Base-by-base conservation (phyloP, 2,888 invertebrate genomes). In the Emesis russula region DNA sequence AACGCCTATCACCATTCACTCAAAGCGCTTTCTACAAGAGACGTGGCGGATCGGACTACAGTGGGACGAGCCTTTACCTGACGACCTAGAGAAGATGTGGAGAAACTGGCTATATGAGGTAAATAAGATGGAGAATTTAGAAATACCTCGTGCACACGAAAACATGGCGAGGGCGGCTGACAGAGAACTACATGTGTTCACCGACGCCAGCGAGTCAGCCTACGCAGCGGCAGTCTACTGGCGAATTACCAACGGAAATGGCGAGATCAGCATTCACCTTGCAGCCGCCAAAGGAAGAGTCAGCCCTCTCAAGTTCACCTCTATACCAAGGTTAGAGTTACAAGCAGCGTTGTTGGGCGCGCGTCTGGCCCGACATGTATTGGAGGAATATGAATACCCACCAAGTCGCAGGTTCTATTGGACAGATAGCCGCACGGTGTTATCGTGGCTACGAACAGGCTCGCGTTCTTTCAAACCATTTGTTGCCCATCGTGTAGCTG, bases 41-140 rank as follows among this genome's bases (percentile, higher is more conserved):
- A 53, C 73, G 11, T 87, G 87, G 87, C 31, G 83, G n/a, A 66
- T 15, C 18, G 77, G 78, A 5, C 33, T 73, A 33, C 48, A 38
- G 0, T 87, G 87, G 87, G 77, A 87, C 31, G 81, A 85, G 13
- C 66, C 25, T 15, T 31, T 31, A 66, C 66, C 66, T 31, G 25
- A 13, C 1, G 31, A 31, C 31, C 13, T 63, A 13, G 31, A 25
- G 31, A 31, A 66, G 25, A 25, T 31, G 13, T 66, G 31, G 31
- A n/a, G 66, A 13, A 31, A 31, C 66, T 66, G 66, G 31, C 66
- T 31, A 13, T 13, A 66, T 0, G 25, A 66, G 2, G 11, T 66
- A 7, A 66, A 9, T 31, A 25, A 2, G 13, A 18, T 66, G 13
- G 66, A 66, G 7, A 4, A 31, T 31, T 31, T 66, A 31, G 31